A percentile compares a stretch with the other conserved stretches of the same genome.
Conservation (phyloP, 1,140 invertebrate species). For the Brachystomella parvula region DNA sequence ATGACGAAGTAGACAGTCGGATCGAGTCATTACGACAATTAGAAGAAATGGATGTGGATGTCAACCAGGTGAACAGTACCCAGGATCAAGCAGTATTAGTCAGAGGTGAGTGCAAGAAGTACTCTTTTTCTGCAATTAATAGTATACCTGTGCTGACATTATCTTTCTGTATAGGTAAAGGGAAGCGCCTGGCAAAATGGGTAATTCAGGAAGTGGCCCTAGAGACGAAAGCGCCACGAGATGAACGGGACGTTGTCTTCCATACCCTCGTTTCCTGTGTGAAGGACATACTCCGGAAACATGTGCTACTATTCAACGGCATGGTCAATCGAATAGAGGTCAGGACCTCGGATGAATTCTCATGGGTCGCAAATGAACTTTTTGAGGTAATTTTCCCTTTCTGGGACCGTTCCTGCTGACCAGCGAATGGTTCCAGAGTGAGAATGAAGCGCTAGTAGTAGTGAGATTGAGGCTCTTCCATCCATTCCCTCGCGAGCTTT, state of each 20-base stretch:
- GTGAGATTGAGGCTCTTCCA: too few species aligned
- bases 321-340: constrained; percentile 54
- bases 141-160: background rate
- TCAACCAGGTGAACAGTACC: background rate
- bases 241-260: constrained; percentile 32
- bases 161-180: constrained; percentile 30
- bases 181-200: constrained; percentile 23
- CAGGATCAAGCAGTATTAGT: background rate
- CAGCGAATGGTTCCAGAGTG: too few species aligned
- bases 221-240: background rate
- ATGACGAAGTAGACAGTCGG: background rate
- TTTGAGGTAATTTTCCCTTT: constrained; percentile 49
- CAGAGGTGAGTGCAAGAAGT: background rate
- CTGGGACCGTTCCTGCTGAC: too few species aligned
- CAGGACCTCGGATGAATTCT: constrained; percentile 51
- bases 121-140: background rate
- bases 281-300: constrained; percentile 49
- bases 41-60: background rate
- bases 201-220: constrained; percentile 34
- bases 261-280: constrained; percentile 46
- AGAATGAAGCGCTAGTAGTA: too few species aligned
- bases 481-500: too few species aligned
- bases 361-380: constrained; percentile 52
- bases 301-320: constrained; percentile 53
- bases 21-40: background rate